Evolutionary conservation across 2,888 invertebrate species (phyloP).

Genomic region (Mechanitis mazaeus): DNA sequence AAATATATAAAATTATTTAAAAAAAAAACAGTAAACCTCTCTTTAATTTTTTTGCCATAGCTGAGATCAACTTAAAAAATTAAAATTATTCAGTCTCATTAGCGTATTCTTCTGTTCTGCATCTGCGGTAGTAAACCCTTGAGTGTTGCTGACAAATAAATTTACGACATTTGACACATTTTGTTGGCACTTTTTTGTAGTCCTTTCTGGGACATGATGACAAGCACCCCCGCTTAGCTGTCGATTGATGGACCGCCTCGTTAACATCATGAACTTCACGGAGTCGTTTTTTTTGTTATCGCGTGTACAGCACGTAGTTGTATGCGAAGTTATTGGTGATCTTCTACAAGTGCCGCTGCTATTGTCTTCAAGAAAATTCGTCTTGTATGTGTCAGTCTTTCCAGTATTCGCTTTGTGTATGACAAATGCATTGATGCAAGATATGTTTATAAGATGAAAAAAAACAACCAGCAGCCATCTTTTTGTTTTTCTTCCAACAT

Average conservation of each 20-base stretch:
- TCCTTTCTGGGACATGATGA: conserved; percentile 20
- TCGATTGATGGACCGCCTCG: conserved; percentile 18
- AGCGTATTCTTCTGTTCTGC: conserved; percentile 12
- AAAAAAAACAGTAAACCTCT: too few relatives aligned
- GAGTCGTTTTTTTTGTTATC: conserved; percentile 24
- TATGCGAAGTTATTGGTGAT: conserved; percentile 26
- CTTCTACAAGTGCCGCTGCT: conserved; percentile 14
- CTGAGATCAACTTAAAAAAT: conserved; percentile 13
- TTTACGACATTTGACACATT: conserved; percentile 15
- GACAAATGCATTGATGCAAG: conserved; percentile 14
- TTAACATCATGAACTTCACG: conserved; percentile 23
- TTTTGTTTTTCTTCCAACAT: conserved; percentile 30
- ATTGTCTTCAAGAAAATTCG: conserved; percentile 16
- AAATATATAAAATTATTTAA: too few relatives aligned
- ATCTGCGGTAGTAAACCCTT: conserved; percentile 5
- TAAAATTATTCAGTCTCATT: conserved; percentile 10
- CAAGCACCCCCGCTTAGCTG: conserved; percentile 11
- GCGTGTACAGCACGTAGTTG: conserved; percentile 15
- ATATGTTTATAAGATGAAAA: conserved; percentile 29
- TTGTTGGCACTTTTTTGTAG: conserved; percentile 12
- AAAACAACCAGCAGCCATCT: conserved; percentile 32
- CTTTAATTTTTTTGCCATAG: conserved; percentile 9
- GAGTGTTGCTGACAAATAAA: conserved; percentile 17
- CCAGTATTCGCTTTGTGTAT: conserved; percentile 9
- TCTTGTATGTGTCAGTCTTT: conserved; percentile 7